A percentile compares a stretch with the other conserved stretches of the same genome.
Conservation (phyloP, 2,888 invertebrate genomes). For the Hanleya hanleyi region DNA sequence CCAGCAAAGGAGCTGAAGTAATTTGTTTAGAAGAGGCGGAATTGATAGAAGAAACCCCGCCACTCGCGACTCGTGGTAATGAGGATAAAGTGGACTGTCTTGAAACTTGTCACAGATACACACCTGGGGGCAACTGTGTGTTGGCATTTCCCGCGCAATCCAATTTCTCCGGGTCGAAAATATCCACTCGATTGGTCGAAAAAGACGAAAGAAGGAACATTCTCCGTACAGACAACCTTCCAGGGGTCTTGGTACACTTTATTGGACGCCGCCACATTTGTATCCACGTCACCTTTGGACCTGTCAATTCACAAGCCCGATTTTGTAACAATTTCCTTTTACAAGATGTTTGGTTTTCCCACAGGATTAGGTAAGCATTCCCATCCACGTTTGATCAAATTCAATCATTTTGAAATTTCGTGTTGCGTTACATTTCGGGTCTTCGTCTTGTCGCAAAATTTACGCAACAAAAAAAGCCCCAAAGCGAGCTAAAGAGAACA, state of each 20-base stretch:
- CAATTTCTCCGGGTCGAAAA: conserved; percentile 94
- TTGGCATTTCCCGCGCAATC: conserved; percentile 94
- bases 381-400: no score
- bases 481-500: no score
- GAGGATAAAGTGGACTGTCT: not conserved
- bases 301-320: conserved; percentile 84
- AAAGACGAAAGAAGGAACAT: conserved; percentile 78
- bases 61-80: not conserved
- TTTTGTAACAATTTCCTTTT: conserved; percentile 94
- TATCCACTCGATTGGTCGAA: conserved; percentile 86
- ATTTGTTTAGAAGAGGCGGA: conserved; percentile 54
- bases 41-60: conserved; percentile 12
- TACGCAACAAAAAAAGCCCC: no score
- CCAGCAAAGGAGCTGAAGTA: conserved; percentile 41
- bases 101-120: not conserved
- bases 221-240: conserved; percentile 45
- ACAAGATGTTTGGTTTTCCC: conserved; percentile 97
- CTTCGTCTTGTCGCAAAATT: no score
- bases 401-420: no score
- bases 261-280: conserved; percentile 90
- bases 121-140: conserved; percentile 73
- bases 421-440: no score
- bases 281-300: conserved; percentile 85
- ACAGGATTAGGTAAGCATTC: conserved; percentile 89
- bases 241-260: conserved; percentile 76